phyloP scores from a whole-genome alignment of 2,113 vertebrate genomes.

The Oceanodroma tethys region DNA sequence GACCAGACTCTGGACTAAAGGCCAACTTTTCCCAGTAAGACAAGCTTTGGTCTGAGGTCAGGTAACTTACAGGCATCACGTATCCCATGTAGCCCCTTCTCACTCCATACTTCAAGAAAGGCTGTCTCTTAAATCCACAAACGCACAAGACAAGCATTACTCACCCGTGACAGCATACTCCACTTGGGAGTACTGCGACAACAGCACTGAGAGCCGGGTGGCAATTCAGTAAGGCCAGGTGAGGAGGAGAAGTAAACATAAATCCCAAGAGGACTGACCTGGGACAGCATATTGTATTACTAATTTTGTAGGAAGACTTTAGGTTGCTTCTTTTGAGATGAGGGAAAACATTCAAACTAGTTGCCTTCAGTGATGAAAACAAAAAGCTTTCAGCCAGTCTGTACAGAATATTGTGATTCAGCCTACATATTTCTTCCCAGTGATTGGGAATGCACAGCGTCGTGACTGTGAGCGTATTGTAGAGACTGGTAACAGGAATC shows the following conservation, averaged over 20 bases:
- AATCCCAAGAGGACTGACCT: background rate
- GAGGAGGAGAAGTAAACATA: background rate
- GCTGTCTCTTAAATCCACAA: background rate
- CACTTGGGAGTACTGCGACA: fast-evolving
- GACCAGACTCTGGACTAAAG: background rate
- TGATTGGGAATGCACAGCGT: fast-evolving
- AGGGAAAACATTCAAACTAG: background rate
- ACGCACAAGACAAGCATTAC: background rate
- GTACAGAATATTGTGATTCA: background rate
- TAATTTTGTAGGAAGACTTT: background rate
- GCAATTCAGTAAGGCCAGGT: background rate
- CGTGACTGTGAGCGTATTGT: fast-evolving
- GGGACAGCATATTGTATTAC: background rate
- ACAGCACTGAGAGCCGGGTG: background rate
- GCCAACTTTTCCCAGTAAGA: background rate
- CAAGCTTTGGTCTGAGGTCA: background rate
- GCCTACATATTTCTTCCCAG: background rate
- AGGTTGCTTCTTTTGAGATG: background rate
- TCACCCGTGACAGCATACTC: background rate
- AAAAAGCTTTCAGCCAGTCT: background rate
- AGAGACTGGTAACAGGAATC: background rate
- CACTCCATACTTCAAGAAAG: background rate
- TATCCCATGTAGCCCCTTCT: background rate
- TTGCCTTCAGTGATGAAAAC: background rate
- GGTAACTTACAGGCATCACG: background rate